phyloP scores from a whole-genome alignment of 2,888 invertebrate species.

The Troilus luridus region DNA sequence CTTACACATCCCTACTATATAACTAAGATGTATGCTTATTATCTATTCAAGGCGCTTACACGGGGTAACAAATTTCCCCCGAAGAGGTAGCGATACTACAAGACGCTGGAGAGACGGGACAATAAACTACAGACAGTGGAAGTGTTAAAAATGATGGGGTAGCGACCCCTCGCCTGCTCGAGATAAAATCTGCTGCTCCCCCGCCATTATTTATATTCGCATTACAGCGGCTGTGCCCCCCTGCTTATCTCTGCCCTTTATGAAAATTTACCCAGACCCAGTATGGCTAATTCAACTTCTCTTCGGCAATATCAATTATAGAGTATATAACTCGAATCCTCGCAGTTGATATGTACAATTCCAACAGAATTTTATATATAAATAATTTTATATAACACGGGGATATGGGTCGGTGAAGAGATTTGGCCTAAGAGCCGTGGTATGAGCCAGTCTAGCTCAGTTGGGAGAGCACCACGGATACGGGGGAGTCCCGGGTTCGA shows the following conservation, averaged over 20 bases:
- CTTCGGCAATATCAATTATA: conserved; percentile 8
- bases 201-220: conserved; percentile 42
- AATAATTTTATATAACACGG: too few species aligned
- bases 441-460: too few species aligned
- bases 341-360: neutral
- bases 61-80: neutral
- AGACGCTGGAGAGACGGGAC: neutral
- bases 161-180: neutral
- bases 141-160: conserved; percentile 46
- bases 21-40: neutral
- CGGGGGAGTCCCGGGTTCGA: too few species aligned
- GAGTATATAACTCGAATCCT: neutral
- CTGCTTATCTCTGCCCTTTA: conserved; percentile 36
- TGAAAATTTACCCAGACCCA: conserved; percentile 29
- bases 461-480: too few species aligned
- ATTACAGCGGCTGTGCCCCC: conserved; percentile 31
- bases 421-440: too few species aligned
- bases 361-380: neutral
- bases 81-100: neutral
- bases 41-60: neutral
- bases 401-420: too few species aligned
- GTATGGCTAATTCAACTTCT: conserved; percentile 37
- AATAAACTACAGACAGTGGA: conserved; percentile 46
- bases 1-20: too few species aligned
- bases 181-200: conserved; percentile 42